Base-by-base conservation (phyloP, 2,888 invertebrate species). In the Branchellion lobata region DNA sequence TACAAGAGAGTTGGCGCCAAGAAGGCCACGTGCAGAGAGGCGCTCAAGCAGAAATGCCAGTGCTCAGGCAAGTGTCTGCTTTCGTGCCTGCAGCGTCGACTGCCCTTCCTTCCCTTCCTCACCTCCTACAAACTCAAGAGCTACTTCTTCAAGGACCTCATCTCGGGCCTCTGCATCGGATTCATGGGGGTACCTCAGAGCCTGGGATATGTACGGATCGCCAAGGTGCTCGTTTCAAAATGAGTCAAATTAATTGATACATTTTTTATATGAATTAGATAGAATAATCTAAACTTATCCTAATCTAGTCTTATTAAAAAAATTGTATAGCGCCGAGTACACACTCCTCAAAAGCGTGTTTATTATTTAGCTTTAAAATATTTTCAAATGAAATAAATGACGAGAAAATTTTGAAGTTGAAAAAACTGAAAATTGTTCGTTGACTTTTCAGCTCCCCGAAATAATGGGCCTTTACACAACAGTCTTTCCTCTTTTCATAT, bases 161-260 rank as follows among this genome's bases (percentile, higher is more conserved):
- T 86, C n/a, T 83, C 86, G 0, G 86, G 86, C n/a, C 71, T 86
- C 11, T 85, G 86, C 0, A 84, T 86, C 11, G 86, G 85, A 3
- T 84, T 86, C 27, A 82, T 86, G 33, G 86, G 85, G 57, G 85
- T 86, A 33, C 86, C 86, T 0, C 86, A 86, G 79, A 85, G 85
- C n/a, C 82, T 86, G 75, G 85, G 85, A 11, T 86, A 85, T 29
- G 75, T 75, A 21, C 33, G 65, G 18, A 29, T 79, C 29, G 79
- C 75, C 31, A 65, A 40, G 0, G 61, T 57, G 24, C 5, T n/a
- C n/a, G n/a, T n/a, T n/a, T n/a, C n/a, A n/a, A n/a, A n/a, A n/a
- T n/a, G n/a, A n/a, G n/a, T n/a, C n/a, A n/a, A n/a, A n/a, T n/a
- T n/a, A n/a, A n/a, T n/a, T n/a, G n/a, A n/a, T n/a, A n/a, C n/a